phyloP scores from a whole-genome alignment of 2,888 invertebrate genomes.

The Hyposoter didymator region DNA sequence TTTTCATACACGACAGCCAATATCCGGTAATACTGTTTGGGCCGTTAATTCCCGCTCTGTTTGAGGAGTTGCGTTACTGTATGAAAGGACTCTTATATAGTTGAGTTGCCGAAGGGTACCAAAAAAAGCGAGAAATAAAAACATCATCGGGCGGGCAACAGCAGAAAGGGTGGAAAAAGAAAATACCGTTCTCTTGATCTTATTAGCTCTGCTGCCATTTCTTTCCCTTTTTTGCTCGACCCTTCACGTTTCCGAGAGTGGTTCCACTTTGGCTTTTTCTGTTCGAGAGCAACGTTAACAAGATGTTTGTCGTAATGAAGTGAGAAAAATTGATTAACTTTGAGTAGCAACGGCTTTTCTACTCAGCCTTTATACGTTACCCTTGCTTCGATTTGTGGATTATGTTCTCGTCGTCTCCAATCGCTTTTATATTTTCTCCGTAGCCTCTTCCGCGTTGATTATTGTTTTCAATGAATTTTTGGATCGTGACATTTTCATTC shows the following conservation, averaged over 20 bases:
- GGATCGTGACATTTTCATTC: not conserved
- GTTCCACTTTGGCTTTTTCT: constrained; percentile 25
- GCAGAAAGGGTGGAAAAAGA: not conserved
- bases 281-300: constrained; percentile 59
- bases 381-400: not conserved
- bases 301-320: constrained; percentile 71
- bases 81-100: constrained; percentile 14
- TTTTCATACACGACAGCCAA: constrained; percentile 8
- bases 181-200: constrained; percentile 57
- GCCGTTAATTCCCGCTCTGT: constrained; percentile 35
- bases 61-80: constrained; percentile 36
- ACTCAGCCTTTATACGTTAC: constrained; percentile 25
- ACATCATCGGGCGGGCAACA: constrained; percentile 5
- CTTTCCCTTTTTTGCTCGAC: constrained; percentile 21
- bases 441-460: constrained; percentile 16
- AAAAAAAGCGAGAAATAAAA: not conserved
- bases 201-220: constrained; percentile 55
- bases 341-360: constrained; percentile 29
- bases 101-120: constrained; percentile 28
- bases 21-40: constrained; percentile 48
- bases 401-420: not conserved
- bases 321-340: constrained; percentile 72
- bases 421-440: constrained; percentile 8
- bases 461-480: constrained; percentile 31
- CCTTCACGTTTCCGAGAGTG: constrained; percentile 30